A percentile compares a stretch with the other conserved stretches of the same genome.
phyloP scores from a whole-genome alignment of 2,797 vertebrate species.

The Lophius americanus region DNA sequence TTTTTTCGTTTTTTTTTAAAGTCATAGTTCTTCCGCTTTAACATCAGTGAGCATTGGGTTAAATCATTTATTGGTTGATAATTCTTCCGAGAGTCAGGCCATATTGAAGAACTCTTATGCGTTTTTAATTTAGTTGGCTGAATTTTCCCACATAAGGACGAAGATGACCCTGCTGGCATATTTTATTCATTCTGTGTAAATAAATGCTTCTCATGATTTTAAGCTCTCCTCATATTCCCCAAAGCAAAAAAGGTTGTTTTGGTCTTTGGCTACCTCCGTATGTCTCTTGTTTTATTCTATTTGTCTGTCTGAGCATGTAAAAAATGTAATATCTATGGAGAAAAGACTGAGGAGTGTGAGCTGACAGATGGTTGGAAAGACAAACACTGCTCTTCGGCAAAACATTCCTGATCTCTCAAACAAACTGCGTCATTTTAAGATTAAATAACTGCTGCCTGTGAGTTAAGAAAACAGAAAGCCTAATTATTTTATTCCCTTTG shows the following conservation, averaged over 20 bases:
- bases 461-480: conserved; percentile 29
- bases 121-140: conserved; percentile 39
- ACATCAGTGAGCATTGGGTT: conserved; percentile 37
- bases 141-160: conserved; percentile 9
- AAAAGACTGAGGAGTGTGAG: conserved; percentile 16
- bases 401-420: conserved; percentile 32
- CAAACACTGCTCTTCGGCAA: conserved; percentile 32
- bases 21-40: conserved; percentile 21
- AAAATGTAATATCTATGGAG: conserved; percentile 14
- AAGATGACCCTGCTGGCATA: conserved; percentile 1
- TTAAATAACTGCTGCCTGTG: conserved; percentile 32
- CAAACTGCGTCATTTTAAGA: conserved; percentile 45
- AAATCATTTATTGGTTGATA: conserved; percentile 51
- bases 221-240: neutral
- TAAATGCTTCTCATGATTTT: conserved; percentile 10
- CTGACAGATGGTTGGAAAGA: conserved; percentile 27
- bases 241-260: conserved; percentile 3
- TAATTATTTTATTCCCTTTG: conserved; percentile 35
- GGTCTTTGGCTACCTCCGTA: neutral
- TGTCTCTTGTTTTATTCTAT: conserved; percentile 25
- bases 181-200: conserved; percentile 17
- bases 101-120: conserved; percentile 35
- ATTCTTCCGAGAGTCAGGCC: conserved; percentile 31
- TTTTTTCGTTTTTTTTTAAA: neutral
- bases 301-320: conserved; percentile 23